Conservation (phyloP, 1,140 invertebrate species). For the Mactra quadrangularis region DNA sequence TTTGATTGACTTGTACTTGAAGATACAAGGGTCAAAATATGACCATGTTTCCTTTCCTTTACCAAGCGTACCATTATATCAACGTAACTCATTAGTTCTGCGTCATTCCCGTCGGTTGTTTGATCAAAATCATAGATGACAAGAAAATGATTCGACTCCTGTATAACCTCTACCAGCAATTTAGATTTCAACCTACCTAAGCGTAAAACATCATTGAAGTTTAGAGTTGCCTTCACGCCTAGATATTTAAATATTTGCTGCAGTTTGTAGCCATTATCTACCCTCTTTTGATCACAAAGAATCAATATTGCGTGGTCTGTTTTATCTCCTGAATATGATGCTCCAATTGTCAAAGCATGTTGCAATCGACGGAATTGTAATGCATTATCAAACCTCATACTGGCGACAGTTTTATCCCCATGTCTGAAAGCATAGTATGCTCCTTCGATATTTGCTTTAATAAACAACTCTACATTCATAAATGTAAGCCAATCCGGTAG, state of each 20-base stretch:
- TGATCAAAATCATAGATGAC: slow-evolving; percentile 4
- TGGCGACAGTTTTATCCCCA: slow-evolving; percentile 3
- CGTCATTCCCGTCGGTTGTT: neutral
- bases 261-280: neutral
- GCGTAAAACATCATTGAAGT: neutral
- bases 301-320: slow-evolving; percentile 5
- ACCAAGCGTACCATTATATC: neutral
- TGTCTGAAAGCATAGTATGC: slow-evolving; percentile 11
- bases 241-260: neutral
- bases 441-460: slow-evolving; percentile 23
- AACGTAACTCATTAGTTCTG: neutral
- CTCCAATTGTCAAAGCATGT: neutral
- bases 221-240: slow-evolving; percentile 7
- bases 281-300: slow-evolving; percentile 8
- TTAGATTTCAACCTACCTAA: neutral
- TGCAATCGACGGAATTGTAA: neutral
- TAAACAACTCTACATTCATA: slow-evolving; percentile 9
- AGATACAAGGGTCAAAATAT: neutral
- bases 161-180: neutral
- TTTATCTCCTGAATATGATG: neutral
- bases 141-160: slow-evolving; percentile 20
- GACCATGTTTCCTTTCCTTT: neutral
- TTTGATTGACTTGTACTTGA: too few species aligned
- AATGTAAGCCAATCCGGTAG: neutral
- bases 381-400: slow-evolving; percentile 27